Base-by-base conservation (phyloP, 2,113 vertebrate genomes). In the Platichthys flesus region DNA sequence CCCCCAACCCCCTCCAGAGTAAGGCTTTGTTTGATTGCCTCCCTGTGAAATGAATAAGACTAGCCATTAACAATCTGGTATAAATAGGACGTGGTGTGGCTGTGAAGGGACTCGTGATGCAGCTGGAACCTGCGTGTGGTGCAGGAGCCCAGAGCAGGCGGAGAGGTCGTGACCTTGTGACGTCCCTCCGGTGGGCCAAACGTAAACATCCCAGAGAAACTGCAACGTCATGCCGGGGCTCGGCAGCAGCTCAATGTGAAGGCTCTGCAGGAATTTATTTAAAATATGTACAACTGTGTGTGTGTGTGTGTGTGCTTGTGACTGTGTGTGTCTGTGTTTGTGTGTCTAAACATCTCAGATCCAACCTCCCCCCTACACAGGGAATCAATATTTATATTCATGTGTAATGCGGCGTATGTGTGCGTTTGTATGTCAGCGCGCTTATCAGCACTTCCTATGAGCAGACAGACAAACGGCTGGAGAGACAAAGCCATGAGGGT, bases 41-140 rank as follows among this genome's bases (percentile, higher is more conserved):
- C 78, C 71, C 85, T 83, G 81, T 78, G 85, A 90, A 85, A 90
- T 90, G 77, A 89, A 87, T 85, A 87, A 74, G 60, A 89, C 61
- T 23, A 74, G 81, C 76, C 85, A 75, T 88, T 88, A 88, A 74
- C 78, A 84, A 65, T 82, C 83, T 85, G 82, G 73, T 74, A 71
- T 70, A 76, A 86, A 87, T 62, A 77, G 69, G 61, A 74, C 71
- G 76, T 71, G 21, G 16, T 58, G 75, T 35, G 14, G 79, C 81
- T 72, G 79, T 71, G 69, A 76, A 52, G 74, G 28, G 55, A 68
- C 28, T 61, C 28, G 59, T 45, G 81, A 37, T 71, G 81, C 60
- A 66, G 70, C 79, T 69, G 76, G 76, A 82, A 75, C 59, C 54
- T 66, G 55, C 70, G 65, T 65, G 54, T 65, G 54, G 61, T 75